Conservation (phyloP, 2,888 invertebrate genomes). For the Drosophila rubida region DNA sequence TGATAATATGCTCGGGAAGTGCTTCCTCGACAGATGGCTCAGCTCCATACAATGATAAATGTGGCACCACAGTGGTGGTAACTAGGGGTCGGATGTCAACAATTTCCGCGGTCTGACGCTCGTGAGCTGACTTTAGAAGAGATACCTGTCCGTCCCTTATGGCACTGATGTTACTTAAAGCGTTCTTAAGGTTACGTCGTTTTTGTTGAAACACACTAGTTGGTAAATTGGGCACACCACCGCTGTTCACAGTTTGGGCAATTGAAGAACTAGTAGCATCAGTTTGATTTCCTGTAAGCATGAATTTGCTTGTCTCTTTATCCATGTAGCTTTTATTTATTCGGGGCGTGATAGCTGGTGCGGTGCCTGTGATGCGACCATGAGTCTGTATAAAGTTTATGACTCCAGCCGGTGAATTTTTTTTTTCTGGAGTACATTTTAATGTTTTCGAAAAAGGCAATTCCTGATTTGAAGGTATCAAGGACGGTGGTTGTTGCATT, state of each 20-base stretch:
- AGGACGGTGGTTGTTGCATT: slow-evolving; percentile 55
- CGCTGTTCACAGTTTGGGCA: slow-evolving; percentile 16
- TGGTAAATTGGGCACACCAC: slow-evolving; percentile 50
- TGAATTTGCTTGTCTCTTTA: slow-evolving; percentile 43
- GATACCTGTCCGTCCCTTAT: slow-evolving; percentile 78
- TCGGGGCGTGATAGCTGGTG: slow-evolving; percentile 46
- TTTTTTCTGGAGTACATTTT: slow-evolving; percentile 48
- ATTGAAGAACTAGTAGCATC: not conserved
- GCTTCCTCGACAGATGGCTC: slow-evolving; percentile 69
- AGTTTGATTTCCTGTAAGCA: slow-evolving; percentile 2
- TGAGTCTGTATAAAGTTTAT: slow-evolving; percentile 77
- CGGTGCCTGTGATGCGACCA: slow-evolving; percentile 69
- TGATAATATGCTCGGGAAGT: slow-evolving; percentile 71
- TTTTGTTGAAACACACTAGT: slow-evolving; percentile 77
- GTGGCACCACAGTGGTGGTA: slow-evolving; percentile 50
- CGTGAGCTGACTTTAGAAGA: slow-evolving; percentile 72
- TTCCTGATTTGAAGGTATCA: slow-evolving; percentile 45
- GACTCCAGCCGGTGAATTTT: slow-evolving; percentile 67
- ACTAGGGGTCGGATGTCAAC: slow-evolving; percentile 48
- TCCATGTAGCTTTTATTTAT: slow-evolving; percentile 12
- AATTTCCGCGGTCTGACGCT: slow-evolving; percentile 28
- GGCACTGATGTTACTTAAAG: slow-evolving; percentile 76
- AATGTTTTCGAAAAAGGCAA: slow-evolving; percentile 28
- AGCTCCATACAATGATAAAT: slow-evolving; percentile 45
- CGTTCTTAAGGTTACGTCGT: slow-evolving; percentile 78